Evolutionary conservation across 1,140 invertebrate species (phyloP), one percentile per base, ranked within the genome.

Genomic region (Physella acuta): DNA sequence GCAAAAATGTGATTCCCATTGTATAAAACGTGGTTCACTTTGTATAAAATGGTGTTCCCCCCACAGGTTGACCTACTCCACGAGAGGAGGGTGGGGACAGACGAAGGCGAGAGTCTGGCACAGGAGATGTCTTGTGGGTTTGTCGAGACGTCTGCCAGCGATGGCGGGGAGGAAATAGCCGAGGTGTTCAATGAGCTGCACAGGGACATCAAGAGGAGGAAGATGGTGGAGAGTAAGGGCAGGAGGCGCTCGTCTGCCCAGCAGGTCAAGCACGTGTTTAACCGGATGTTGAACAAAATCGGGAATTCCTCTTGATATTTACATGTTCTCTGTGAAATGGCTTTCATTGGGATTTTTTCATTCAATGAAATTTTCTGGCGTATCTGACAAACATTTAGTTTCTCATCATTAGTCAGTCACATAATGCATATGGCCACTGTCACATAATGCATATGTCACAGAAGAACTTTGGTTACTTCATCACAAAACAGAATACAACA

Each of bases 91-190:
- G 92, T 96, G 64, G 92, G 90, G 76, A 88, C 88, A 8, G 92
- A 94, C 75, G 94, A 97, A 85, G 94, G 92, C 0, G 89, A 91
- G 72, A 84, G 88, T 5, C 83, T 91, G 31, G 91, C 90, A 71
- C 78, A 91, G 89, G 85, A 92, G 51, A 80, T 93, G 73, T 91
- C 91, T 44, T 93, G 92, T 79, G 90, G 91, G 69, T 94, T 94
- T 77, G 91, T 92, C 79, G 92, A 94, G 83, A 92, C 93, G 55
- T 93, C 92, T 1, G 92, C 92, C 0, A 85, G 92, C 62, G 92
- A 94, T 78, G 92, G 90, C 73, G 89, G 92, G 53, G 91, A 92
- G 44, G 79, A 82, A 37, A 79, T 81, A 20, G 49, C 63, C 20
- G 76, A 83, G 71, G 72, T 82, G 33, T 85, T 84, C 61, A 71